Percentiles rank a stretch among this genome's conserved stretches.
These are phyloP conservation scores for Pseudopleuronectes americanus DNA, from an alignment of 2,797 vertebrate species.

Conservation along the genomic window DNA sequence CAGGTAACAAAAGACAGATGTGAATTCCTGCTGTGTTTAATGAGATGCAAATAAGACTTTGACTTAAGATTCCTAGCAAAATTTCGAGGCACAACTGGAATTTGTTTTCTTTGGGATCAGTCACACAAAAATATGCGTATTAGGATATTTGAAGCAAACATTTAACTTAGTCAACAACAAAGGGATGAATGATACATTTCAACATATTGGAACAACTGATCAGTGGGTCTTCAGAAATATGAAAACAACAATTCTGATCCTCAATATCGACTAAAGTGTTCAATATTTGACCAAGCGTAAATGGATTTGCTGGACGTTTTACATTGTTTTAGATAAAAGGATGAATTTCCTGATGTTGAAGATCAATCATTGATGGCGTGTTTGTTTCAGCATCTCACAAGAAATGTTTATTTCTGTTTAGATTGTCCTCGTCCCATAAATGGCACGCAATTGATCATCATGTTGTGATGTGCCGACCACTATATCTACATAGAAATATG, in stretches of 20 bases:
- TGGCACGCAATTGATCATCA: background rate
- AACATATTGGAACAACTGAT: background rate
- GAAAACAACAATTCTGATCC: too few relatives aligned
- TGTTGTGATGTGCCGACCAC: background rate
- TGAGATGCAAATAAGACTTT: too few relatives aligned
- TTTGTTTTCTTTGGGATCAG: background rate
- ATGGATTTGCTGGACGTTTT: background rate
- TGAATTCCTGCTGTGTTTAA: too few relatives aligned
- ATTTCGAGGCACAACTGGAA: too few relatives aligned
- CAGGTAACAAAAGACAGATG: slow-evolving; percentile 71
- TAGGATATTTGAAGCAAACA: background rate
- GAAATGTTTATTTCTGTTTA: background rate
- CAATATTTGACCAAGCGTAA: background rate
- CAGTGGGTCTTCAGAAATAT: too few relatives aligned
- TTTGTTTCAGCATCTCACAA: background rate
- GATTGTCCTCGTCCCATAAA: background rate
- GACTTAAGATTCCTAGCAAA: too few relatives aligned
- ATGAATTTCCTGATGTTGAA: background rate
- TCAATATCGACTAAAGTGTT: background rate
- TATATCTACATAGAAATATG: too few relatives aligned
- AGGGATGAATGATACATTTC: background rate
- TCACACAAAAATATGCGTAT: too few relatives aligned
- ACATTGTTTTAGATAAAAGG: background rate
- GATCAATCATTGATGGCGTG: background rate
- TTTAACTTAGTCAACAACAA: background rate